Evolutionary conservation across 2,888 invertebrate genomes (phyloP).

Genomic region (Acronicta alni): DNA sequence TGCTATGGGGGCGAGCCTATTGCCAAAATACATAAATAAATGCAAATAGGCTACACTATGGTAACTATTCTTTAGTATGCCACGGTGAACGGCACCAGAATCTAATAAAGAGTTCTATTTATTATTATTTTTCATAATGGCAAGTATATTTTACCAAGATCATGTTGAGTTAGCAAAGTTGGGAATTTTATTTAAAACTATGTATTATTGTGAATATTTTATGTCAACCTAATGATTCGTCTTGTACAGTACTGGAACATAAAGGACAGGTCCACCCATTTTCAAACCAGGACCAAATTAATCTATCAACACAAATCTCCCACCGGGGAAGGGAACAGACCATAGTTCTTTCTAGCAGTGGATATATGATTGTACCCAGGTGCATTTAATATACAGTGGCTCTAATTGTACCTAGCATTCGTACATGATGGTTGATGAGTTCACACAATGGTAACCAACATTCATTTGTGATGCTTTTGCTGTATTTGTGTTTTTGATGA

Average conservation of each 20-base stretch:
- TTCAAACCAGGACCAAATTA: slow-evolving; percentile 30
- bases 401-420: slow-evolving; percentile 34
- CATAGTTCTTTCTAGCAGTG: slow-evolving; percentile 31
- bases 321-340: slow-evolving; percentile 40
- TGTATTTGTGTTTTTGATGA: slow-evolving; percentile 29
- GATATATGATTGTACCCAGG: slow-evolving; percentile 41
- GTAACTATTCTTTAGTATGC: too few relatives aligned
- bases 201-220: too few relatives aligned
- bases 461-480: slow-evolving; percentile 38
- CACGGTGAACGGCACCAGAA: too few relatives aligned
- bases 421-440: slow-evolving; percentile 31
- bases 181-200: too few relatives aligned
- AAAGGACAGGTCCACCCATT: slow-evolving; percentile 20
- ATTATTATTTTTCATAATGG: too few relatives aligned
- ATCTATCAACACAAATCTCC: slow-evolving; percentile 41
- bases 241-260: neutral
- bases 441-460: slow-evolving; percentile 39
- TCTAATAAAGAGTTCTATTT: too few relatives aligned
- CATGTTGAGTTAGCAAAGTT: too few relatives aligned
- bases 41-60: too few relatives aligned
- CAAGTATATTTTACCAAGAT: too few relatives aligned
- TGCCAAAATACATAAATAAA: too few relatives aligned
- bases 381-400: slow-evolving; percentile 53
- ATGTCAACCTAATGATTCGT: too few relatives aligned
- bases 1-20: too few relatives aligned